Evolutionary conservation across 2,888 invertebrate genomes (phyloP).

Genomic region (Yponomeuta cagnagella): DNA sequence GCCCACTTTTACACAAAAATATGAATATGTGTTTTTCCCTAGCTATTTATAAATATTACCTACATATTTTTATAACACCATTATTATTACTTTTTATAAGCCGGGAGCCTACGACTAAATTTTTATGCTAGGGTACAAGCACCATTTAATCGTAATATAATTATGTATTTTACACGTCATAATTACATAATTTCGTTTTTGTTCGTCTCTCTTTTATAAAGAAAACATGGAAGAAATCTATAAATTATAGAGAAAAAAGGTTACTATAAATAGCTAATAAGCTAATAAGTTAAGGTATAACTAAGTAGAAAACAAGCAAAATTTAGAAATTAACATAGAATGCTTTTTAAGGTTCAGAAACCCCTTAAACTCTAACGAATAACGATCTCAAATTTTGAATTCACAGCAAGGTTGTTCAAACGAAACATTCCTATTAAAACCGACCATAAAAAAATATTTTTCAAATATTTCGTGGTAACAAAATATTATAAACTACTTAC

Average conservation of each 20-base stretch:
- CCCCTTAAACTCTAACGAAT: too few species aligned
- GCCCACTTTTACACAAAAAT: too few species aligned
- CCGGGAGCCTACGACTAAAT: not conserved
- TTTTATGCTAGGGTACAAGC: conserved; percentile 16
- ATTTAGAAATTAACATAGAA: not conserved
- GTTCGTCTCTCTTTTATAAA: not conserved
- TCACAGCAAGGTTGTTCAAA: too few species aligned
- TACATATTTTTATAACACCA: not conserved
- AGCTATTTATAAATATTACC: not conserved
- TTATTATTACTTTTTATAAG: conserved; percentile 12
- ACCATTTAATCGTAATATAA: conserved; percentile 13
- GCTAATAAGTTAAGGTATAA: not conserved
- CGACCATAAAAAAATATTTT: not conserved
- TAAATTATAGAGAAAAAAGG: too few species aligned
- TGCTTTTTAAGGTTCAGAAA: too few species aligned
- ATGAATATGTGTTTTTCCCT: too few species aligned
- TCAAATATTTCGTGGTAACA: not conserved
- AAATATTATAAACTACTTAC: not conserved
- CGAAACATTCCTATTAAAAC: not conserved
- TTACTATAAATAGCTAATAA: not conserved
- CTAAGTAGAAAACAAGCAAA: not conserved
- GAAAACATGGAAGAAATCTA: too few species aligned
- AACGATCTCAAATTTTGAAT: too few species aligned
- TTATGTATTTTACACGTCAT: not conserved
- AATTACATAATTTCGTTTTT: not conserved